These are phyloP conservation scores for Mythimna lalbum DNA, from an alignment of 2,888 invertebrate genomes.

Conservation along the genomic window DNA sequence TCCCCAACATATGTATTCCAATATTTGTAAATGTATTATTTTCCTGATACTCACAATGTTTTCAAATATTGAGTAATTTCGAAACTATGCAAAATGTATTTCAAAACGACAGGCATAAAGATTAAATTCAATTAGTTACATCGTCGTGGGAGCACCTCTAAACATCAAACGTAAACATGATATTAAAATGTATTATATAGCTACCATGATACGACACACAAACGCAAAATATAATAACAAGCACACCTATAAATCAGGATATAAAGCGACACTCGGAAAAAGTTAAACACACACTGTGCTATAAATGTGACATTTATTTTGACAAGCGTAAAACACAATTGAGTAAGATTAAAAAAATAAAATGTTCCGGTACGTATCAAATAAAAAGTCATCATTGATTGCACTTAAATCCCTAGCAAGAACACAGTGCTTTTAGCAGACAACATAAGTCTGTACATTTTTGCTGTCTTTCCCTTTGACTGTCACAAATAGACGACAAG, in stretches of 20 bases:
- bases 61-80: not conserved
- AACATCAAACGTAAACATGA: slow-evolving; percentile 24
- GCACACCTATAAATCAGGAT: slow-evolving; percentile 69
- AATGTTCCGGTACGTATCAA: slow-evolving; percentile 20
- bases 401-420: slow-evolving; percentile 53
- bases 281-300: slow-evolving; percentile 74
- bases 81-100: not conserved
- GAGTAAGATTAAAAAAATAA: not conserved
- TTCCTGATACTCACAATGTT: not conserved
- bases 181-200: slow-evolving; percentile 29
- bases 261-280: slow-evolving; percentile 82
- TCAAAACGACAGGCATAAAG: not conserved
- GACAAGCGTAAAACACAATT: slow-evolving; percentile 24
- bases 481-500: slow-evolving; percentile 19
- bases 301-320: slow-evolving; percentile 55
- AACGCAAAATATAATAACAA: slow-evolving; percentile 74
- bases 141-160: slow-evolving; percentile 10
- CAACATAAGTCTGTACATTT: slow-evolving; percentile 20
- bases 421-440: slow-evolving; percentile 57
- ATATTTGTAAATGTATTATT: slow-evolving; percentile 3
- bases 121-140: slow-evolving; percentile 8
- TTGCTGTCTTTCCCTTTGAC: not conserved
- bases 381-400: slow-evolving; percentile 39
- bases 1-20: slow-evolving; percentile 6
- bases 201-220: slow-evolving; percentile 67